Evolutionary conservation across 1,140 invertebrate genomes (phyloP).

Genomic region (Diabrotica undecimpunctata): DNA sequence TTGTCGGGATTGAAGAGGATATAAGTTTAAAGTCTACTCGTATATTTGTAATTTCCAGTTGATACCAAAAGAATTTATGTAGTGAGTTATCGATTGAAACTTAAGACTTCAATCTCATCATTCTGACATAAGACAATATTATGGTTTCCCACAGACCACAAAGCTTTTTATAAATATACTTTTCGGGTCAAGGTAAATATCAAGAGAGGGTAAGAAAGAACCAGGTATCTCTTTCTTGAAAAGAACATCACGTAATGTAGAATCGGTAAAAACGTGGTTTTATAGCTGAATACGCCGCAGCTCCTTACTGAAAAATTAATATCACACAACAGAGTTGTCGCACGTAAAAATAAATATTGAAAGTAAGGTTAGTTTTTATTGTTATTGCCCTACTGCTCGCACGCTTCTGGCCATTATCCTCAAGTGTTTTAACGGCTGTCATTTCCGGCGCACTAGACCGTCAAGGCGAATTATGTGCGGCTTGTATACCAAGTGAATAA

Average conservation of each 20-base stretch:
- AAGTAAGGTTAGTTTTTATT: constrained; percentile 32
- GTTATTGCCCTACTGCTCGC: constrained; percentile 18
- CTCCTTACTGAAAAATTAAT: constrained; percentile 34
- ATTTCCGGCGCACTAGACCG: neutral
- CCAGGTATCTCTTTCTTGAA: neutral
- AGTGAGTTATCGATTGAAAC: too few relatives aligned
- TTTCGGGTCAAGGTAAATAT: constrained; percentile 1
- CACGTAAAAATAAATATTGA: constrained; percentile 35
- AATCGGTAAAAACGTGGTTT: constrained; percentile 27
- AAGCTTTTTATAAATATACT: neutral
- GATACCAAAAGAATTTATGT: too few relatives aligned
- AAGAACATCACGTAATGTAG: constrained; percentile 18
- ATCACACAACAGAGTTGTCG: constrained; percentile 28
- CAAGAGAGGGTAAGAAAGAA: neutral
- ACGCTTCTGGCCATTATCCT: neutral
- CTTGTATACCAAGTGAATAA: too few relatives aligned
- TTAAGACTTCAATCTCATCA: too few relatives aligned
- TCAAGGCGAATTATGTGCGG: too few relatives aligned
- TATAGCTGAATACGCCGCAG: constrained; percentile 15
- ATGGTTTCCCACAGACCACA: too few relatives aligned
- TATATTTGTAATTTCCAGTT: too few relatives aligned
- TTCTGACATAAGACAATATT: too few relatives aligned
- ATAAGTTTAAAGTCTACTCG: too few relatives aligned
- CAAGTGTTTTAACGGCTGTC: constrained; percentile 1
- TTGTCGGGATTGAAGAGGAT: too few relatives aligned